Conservation (phyloP, 2,797 vertebrate genomes). For the Chelon auratus region DNA sequence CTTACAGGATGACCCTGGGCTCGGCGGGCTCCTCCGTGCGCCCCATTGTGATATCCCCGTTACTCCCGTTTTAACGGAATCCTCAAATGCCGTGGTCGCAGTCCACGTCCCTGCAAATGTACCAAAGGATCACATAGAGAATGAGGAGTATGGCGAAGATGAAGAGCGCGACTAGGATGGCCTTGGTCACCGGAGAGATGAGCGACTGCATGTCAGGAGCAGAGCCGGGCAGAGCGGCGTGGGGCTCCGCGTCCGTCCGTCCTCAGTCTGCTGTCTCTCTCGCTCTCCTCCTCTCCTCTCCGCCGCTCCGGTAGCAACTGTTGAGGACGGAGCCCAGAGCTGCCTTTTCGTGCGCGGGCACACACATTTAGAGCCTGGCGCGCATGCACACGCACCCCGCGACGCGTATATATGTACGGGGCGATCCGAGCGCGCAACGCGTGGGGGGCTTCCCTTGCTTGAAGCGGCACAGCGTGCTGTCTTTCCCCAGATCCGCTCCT, state of each 20-base stretch:
- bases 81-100: conserved; percentile 97
- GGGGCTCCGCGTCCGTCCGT: conserved; percentile 74
- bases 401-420: conserved; percentile 32
- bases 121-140: conserved; percentile 99
- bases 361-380: conserved; percentile 61
- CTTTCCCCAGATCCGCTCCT: conserved; percentile 60
- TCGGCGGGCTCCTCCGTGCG: conserved; percentile 78
- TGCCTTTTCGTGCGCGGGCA: conserved; percentile 61
- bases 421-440: conserved; percentile 64
- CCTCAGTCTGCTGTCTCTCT: conserved; percentile 73
- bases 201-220: conserved; percentile 95
- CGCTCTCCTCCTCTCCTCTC: conserved; percentile 66
- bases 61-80: conserved; percentile 59
- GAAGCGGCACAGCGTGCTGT: conserved; percentile 43
- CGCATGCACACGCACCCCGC: conserved; percentile 63
- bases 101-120: conserved; percentile 98
- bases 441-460: conserved; percentile 75
- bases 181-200: conserved; percentile 97
- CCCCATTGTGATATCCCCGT: conserved; percentile 62
- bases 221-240: conserved; percentile 78
- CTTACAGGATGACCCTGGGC: conserved; percentile 88
- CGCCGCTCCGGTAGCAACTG: conserved; percentile 79
- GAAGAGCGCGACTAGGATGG: conserved; percentile 95
- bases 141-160: conserved; percentile 98
- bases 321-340: conserved; percentile 76